phyloP scores from a whole-genome alignment of 1,140 invertebrate species.

The Galleria mellonella region DNA sequence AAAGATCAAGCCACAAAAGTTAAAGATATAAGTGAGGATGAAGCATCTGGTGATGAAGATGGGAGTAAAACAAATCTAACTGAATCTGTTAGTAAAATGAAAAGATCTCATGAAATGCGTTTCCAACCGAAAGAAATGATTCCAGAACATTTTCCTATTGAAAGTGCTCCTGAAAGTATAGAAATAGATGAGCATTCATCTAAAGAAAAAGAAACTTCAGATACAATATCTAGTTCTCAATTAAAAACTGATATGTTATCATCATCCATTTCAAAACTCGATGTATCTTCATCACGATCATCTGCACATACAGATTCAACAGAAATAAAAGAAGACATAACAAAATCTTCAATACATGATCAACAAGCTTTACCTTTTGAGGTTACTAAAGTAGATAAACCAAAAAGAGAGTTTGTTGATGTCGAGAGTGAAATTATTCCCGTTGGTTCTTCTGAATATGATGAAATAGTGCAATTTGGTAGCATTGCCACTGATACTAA shows the following conservation, averaged over 20 bases:
- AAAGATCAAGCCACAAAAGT: conserved; percentile 39
- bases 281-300: conserved; percentile 50
- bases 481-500: conserved; percentile 16
- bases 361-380: conserved; percentile 50
- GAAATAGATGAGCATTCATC: conserved; percentile 60
- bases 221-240: conserved; percentile 63
- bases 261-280: conserved; percentile 65
- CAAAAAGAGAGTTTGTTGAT: conserved; percentile 59
- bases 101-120: conserved; percentile 91
- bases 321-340: conserved; percentile 37
- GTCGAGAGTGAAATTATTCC: conserved; percentile 70
- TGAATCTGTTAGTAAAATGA: conserved; percentile 82
- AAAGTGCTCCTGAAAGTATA: conserved; percentile 50
- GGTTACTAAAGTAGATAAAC: conserved; percentile 53
- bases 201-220: conserved; percentile 55
- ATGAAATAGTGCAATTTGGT: conserved; percentile 56
- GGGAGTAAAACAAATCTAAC: conserved; percentile 46
- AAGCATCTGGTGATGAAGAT: conserved; percentile 73
- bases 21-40: conserved; percentile 60
- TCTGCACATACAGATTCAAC: conserved; percentile 45
- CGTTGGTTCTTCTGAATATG: conserved; percentile 58
- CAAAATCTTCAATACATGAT: conserved; percentile 22
- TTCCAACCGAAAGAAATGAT: conserved; percentile 82
- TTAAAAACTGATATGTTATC: conserved; percentile 58
- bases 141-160: conserved; percentile 63